Evolutionary conservation across 2,797 vertebrate species (phyloP).

Genomic region (Phoebastria nigripes): DNA sequence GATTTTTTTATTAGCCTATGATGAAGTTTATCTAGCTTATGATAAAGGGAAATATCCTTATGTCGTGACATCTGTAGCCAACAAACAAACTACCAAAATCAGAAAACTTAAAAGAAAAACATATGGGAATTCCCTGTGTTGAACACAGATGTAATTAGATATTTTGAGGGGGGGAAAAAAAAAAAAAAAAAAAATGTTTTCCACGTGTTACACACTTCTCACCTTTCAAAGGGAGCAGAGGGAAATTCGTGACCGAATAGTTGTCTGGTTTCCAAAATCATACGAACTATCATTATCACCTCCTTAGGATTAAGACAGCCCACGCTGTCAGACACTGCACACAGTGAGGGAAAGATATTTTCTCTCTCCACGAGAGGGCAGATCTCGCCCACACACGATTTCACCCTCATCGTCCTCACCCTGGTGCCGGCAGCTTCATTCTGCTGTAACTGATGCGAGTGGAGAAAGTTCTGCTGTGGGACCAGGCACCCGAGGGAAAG

Average conservation of each 20-base stretch:
- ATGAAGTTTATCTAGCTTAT: neutral
- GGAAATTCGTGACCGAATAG: neutral
- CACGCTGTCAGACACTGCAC: neutral
- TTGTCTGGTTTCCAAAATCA: neutral
- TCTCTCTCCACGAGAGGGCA: slow-evolving; percentile 72
- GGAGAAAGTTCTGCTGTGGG: neutral
- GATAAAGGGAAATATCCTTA: neutral
- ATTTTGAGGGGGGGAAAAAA: neutral
- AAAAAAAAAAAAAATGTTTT: neutral
- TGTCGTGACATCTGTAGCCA: neutral
- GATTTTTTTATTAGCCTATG: neutral
- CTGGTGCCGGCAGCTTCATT: neutral
- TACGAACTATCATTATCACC: neutral
- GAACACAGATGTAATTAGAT: neutral
- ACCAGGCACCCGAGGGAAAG: neutral
- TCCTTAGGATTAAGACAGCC: neutral
- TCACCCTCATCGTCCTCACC: neutral
- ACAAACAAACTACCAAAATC: neutral
- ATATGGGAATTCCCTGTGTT: neutral
- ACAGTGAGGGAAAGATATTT: neutral
- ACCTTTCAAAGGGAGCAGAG: neutral
- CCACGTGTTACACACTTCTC: neutral
- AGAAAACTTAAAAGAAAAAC: neutral
- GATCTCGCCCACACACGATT: slow-evolving; percentile 27
- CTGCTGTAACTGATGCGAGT: neutral